Base-by-base conservation (phyloP, 2,888 invertebrate genomes). In the Callosobruchus maculatus region DNA sequence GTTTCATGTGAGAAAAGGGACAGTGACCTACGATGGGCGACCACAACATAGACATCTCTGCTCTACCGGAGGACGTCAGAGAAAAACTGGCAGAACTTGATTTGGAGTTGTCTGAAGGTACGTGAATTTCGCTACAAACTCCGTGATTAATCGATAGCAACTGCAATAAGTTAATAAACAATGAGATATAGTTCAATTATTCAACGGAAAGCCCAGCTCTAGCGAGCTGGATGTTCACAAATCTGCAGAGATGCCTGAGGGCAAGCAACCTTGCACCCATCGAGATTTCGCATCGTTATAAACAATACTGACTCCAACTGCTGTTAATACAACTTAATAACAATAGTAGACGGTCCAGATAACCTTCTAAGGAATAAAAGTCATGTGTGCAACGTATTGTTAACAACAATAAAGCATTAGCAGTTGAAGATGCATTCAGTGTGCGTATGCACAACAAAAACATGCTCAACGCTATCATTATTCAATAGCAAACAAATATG, bases 61-160 rank as follows among this genome's bases (percentile, higher is more conserved):
- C 93, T 88, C 91, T 99, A 85, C 98, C 99, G 81, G 94, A 95
- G 87, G 98, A 98, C 87, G 93, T 99, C 83, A 92, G 95, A 87
- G 97, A 97, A 86, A 98, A 98, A 90, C 91, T 99, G 87, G 98
- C 98, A 74, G 98, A 98, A 90, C 91, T 99, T 88, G 98, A 98
- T 88, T 92, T 99, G 88, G 98, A 99, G 90, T 91, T 99, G 87
- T 97, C 97, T 82, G 98, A 99, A 95, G 98, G 98, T 97, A 91
- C 7, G 68, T 68, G 3, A 7, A 68, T 68, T 68, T 20, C 5
- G n/a, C 1, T 7, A 68, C 21, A 68, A 68, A 68, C 22, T 5
- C 22, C 68, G 9, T 9, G 22, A 68, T 68, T 68, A 18, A 20
- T 68, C 68, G 21, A 67, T 67, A 67, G 4, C 67, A 4, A 20